Evolutionary conservation across 2,797 vertebrate genomes (phyloP).

Genomic region (Paratrypauchen microcephalus): DNA sequence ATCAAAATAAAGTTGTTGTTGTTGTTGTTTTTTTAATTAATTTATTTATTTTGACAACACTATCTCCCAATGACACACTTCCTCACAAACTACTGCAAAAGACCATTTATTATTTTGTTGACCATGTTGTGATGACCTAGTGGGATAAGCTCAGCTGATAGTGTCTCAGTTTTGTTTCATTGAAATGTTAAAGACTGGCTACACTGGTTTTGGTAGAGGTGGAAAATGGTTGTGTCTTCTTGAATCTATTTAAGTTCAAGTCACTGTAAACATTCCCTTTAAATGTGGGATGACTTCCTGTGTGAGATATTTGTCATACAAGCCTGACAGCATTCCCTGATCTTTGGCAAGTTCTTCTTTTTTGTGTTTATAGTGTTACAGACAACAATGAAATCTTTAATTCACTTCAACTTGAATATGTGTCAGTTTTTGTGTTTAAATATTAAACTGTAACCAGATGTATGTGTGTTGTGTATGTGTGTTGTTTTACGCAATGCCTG

Average conservation of each 20-base stretch:
- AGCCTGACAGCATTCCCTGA: constrained; percentile 30
- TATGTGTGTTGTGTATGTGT: too few relatives aligned
- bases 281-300: not conserved
- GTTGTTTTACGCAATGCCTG: not conserved
- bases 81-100: not conserved
- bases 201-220: not conserved
- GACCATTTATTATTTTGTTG: not conserved
- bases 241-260: not conserved
- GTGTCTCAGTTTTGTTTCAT: constrained; percentile 24
- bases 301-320: constrained; percentile 23
- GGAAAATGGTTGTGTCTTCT: not conserved
- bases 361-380: not conserved
- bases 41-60: not conserved
- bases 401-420: too few relatives aligned
- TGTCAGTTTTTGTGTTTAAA: not conserved
- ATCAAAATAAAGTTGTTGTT: not conserved
- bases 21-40: constrained; percentile 8
- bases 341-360: constrained; percentile 13
- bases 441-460: not conserved
- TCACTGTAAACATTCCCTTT: not conserved
- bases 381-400: too few relatives aligned
- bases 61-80: too few relatives aligned
- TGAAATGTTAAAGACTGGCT: not conserved
- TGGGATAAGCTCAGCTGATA: constrained; percentile 10
- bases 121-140: not conserved